These are phyloP conservation scores for Zelostemma sp. DNA, from an alignment of 1,140 invertebrate genomes.

Conservation along the genomic window DNA sequence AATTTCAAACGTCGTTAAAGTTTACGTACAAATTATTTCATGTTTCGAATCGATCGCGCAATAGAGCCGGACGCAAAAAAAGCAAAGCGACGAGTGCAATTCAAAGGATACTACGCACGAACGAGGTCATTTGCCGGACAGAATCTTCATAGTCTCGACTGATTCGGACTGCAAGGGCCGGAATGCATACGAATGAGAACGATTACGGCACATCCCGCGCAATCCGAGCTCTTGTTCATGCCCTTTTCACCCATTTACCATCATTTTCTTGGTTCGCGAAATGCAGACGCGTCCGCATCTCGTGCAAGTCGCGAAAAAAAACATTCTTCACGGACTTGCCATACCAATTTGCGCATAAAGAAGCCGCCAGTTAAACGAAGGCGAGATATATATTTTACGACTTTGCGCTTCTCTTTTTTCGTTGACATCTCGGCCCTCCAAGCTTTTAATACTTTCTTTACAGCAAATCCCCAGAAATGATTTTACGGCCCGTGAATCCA, in stretches of 20 bases:
- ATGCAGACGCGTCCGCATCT: constrained; percentile 1
- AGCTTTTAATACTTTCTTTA: constrained; percentile 3
- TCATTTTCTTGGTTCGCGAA: too few species aligned
- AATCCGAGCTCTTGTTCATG: constrained; percentile 36
- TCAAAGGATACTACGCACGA: background rate
- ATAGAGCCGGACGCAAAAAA: background rate
- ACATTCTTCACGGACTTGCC: constrained; percentile 23
- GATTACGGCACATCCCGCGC: constrained; percentile 40
- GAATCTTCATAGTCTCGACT: constrained; percentile 23
- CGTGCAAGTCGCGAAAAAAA: constrained; percentile 39
- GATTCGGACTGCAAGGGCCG: constrained; percentile 23
- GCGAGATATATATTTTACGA: constrained; percentile 1
- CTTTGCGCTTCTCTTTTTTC: background rate
- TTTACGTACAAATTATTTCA: too few species aligned
- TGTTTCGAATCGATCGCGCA: too few species aligned
- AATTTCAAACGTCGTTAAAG: too few species aligned
- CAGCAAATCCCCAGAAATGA: background rate
- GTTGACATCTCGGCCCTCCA: background rate
- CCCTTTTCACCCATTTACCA: background rate
- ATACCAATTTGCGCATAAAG: background rate
- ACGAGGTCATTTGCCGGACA: constrained; percentile 18
- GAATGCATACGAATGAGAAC: constrained; percentile 50
- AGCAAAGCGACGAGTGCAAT: background rate
- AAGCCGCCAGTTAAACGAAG: background rate
- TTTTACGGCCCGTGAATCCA: constrained; percentile 1